A percentile compares a stretch with the other conserved stretches of the same genome.
phyloP scores from a whole-genome alignment of 2,113 vertebrate genomes.

The Corydoras maculifer region DNA sequence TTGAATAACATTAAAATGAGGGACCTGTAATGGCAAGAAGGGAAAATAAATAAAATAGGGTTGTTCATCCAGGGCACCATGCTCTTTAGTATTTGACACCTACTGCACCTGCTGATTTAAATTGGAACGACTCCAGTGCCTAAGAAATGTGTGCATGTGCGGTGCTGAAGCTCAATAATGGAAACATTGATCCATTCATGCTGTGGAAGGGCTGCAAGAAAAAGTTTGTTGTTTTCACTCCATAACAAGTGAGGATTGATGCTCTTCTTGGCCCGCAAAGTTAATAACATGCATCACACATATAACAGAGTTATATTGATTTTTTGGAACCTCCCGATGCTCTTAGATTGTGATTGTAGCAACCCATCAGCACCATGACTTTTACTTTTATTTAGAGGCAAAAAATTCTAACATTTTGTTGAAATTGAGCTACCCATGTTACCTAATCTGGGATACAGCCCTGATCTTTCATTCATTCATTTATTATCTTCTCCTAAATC shows the following conservation, averaged over 20 bases:
- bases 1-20: too few relatives aligned
- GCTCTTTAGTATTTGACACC: not conserved
- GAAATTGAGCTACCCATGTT: too few relatives aligned
- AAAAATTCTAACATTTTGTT: too few relatives aligned
- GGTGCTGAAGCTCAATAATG: conserved; percentile 17
- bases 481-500: too few relatives aligned
- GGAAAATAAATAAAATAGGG: too few relatives aligned
- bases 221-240: conserved; percentile 38
- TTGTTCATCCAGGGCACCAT: too few relatives aligned
- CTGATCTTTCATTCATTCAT: too few relatives aligned
- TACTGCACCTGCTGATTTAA: not conserved
- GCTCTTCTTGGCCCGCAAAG: conserved; percentile 31
- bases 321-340: not conserved
- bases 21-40: too few relatives aligned
- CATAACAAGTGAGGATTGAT: conserved; percentile 45
- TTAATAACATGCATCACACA: conserved; percentile 18
- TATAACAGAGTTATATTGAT: conserved; percentile 18
- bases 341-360: conserved; percentile 5
- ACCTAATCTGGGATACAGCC: too few relatives aligned
- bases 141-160: not conserved
- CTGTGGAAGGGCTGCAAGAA: conserved; percentile 24
- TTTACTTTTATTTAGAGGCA: too few relatives aligned
- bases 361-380: too few relatives aligned
- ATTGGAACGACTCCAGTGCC: not conserved
- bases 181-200: conserved; percentile 48